A percentile compares a stretch with the other conserved stretches of the same genome.
These are phyloP conservation scores for Gryllus bimaculatus DNA, from an alignment of 1,140 invertebrate genomes.

Conservation along the genomic window DNA sequence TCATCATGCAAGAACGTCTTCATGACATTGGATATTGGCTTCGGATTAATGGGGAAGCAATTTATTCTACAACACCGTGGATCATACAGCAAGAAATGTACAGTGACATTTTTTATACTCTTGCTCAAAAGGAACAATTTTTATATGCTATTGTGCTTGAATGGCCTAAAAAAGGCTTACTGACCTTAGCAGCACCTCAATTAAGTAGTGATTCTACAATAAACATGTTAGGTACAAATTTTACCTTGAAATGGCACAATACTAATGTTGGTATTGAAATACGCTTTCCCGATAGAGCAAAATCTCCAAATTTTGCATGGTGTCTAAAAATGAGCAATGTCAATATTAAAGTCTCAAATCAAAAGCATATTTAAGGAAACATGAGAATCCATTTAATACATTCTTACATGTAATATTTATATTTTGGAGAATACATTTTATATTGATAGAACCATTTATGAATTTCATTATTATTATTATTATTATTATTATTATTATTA, in stretches of 20 bases:
- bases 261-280: no score
- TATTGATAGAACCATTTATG: no score
- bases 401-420: no score
- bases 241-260: background rate
- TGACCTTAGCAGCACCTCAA: constrained; percentile 41
- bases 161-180: constrained; percentile 50
- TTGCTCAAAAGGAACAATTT: background rate
- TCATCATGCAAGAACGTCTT: constrained; percentile 85
- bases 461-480: no score
- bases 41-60: constrained; percentile 74
- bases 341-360: no score
- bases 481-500: no score
- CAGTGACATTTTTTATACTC: constrained; percentile 56
- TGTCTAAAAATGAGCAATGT: no score
- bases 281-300: no score
- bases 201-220: background rate
- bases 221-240: background rate
- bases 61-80: constrained; percentile 73
- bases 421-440: no score
- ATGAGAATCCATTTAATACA: no score
- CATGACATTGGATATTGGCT: constrained; percentile 63
- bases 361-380: no score
- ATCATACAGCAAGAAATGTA: constrained; percentile 72
- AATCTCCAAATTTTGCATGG: no score
- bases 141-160: constrained; percentile 56